Evolutionary conservation across 2,113 vertebrate genomes (phyloP), one percentile per base, ranked within the genome.

Genomic region (Numida meleagris): DNA sequence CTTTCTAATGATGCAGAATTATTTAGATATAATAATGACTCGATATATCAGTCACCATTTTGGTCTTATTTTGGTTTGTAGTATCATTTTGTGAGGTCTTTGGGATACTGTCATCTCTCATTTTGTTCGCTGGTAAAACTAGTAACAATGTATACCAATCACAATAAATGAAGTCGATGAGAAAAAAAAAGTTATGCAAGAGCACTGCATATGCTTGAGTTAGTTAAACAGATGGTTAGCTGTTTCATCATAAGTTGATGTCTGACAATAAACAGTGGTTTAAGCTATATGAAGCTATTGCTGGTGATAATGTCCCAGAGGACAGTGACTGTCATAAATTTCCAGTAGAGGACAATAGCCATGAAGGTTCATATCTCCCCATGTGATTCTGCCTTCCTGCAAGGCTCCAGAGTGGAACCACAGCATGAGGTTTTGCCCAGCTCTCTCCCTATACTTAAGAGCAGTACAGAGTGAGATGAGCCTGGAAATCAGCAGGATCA

Each of bases 101-200:
- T 73, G 48, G 8, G 58, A 42, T 40, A n/a, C 7, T 40, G n/a
- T 58, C n/a, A 40, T 55, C 10, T 19, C 31, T 57, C 18, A 33
- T 51, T 92, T 71, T 86, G 9, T 9, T 83, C 94, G 61, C 19
- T 36, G 70, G 18, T 66, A 72, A 89, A 92, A 25, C 8, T 46
- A 86, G 11, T 18, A 68, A 27, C 5, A 2, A 23, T 15, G 9
- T 84, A 50, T 48, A 53, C 23, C 33, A 50, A 20, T 29, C n/a
- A 65, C 12, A 55, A 58, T 34, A 51, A 71, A n/a, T 33, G 18
- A 17, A 81, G 7, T 24, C 68, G 23, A 61, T 4, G 31, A 76
- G 89, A 91, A 84, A 72, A 25, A 66, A 5, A 58, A 68, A 27
- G 20, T 81, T 63, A 51, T 77, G 14, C 29, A 78, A 73, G 33